These are phyloP conservation scores for Acridotheres tristis DNA, from an alignment of 2,797 vertebrate genomes.

Conservation along the genomic window DNA sequence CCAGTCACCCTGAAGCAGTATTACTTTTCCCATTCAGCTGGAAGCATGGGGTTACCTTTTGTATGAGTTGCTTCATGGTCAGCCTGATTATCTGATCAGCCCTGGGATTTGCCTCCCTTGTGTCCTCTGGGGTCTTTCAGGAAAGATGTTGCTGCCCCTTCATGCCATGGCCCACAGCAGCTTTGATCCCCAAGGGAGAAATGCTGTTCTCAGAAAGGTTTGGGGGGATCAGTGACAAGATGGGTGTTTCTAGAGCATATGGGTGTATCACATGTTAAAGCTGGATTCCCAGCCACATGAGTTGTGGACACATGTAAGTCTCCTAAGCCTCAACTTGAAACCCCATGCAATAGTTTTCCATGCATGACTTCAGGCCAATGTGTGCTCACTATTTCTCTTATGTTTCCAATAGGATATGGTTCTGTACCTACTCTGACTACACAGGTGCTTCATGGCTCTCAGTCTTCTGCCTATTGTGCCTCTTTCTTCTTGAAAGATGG, in stretches of 20 bases:
- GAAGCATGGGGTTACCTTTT: not conserved
- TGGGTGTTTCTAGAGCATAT: not conserved
- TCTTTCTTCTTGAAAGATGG: not conserved
- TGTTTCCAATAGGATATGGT: fast-evolving
- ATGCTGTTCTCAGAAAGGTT: not conserved
- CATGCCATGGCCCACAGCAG: not conserved
- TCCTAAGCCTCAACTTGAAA: not conserved
- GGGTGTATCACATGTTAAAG: not conserved
- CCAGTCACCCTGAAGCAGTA: not conserved
- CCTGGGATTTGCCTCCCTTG: not conserved
- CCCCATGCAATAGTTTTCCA: not conserved
- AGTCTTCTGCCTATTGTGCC: not conserved
- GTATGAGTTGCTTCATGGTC: not conserved
- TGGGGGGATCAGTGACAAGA: not conserved
- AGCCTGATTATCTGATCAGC: not conserved
- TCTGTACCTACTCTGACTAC: not conserved
- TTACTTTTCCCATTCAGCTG: not conserved
- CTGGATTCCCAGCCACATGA: not conserved
- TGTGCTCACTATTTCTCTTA: not conserved
- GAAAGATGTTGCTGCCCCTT: not conserved
- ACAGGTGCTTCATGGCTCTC: not conserved
- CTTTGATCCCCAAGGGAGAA: not conserved
- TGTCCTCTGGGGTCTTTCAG: not conserved
- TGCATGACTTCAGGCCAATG: not conserved
- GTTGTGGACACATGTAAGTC: not conserved